Percentiles rank a stretch among this genome's conserved stretches.
Conservation (phyloP, 2,888 invertebrate species). For the Drosophila paranaensis region DNA sequence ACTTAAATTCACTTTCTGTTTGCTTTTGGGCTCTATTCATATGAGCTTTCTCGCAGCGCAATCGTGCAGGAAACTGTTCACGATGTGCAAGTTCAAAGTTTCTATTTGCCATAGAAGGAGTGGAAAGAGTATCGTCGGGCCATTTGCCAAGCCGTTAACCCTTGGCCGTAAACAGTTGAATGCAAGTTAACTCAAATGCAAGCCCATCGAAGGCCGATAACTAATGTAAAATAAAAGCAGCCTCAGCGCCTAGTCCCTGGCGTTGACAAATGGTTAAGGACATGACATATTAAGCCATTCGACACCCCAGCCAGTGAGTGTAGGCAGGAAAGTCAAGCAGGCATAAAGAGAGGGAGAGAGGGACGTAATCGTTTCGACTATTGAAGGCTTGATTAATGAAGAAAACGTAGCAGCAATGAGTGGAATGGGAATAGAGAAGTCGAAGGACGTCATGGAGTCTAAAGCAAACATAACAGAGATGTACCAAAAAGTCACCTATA, state of each 20-base stretch:
- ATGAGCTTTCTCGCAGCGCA: not conserved
- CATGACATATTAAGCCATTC: constrained; percentile 2
- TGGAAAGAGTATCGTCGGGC: too few relatives aligned
- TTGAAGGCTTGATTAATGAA: constrained; percentile 1
- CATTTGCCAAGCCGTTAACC: not conserved
- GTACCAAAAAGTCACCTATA: not conserved
- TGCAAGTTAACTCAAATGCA: not conserved
- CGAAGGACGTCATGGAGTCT: not conserved
- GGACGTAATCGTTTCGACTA: not conserved
- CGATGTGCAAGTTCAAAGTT: not conserved
- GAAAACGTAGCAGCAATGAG: not conserved
- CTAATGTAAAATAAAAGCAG: not conserved
- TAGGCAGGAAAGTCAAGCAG: not conserved
- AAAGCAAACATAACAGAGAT: not conserved
- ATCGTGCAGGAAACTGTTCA: too few relatives aligned
- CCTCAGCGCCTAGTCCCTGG: not conserved
- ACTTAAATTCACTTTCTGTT: constrained; percentile 14
- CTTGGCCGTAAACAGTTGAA: not conserved
- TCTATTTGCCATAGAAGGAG: too few relatives aligned
- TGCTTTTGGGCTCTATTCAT: not conserved
- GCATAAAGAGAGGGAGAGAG: too few relatives aligned
- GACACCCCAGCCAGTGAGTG: not conserved
- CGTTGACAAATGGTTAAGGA: constrained; percentile 11
- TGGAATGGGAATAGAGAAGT: not conserved
- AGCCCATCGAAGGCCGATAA: not conserved